phyloP scores from a whole-genome alignment of 1,140 invertebrate genomes.

The Periplaneta americana region DNA sequence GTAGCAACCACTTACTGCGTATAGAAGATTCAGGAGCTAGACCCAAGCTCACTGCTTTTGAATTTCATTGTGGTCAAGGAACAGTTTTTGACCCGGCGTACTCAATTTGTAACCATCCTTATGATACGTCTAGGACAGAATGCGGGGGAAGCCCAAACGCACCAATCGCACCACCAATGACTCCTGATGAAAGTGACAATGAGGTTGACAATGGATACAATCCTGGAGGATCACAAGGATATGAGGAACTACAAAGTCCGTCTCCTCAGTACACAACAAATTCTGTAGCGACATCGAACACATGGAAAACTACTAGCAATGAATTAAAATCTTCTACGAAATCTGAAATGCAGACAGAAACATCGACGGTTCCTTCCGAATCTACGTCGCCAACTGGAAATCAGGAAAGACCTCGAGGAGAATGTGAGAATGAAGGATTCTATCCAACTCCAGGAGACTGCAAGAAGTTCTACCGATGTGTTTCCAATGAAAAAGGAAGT shows the following conservation, averaged over 20 bases:
- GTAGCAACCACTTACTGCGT: slow-evolving; percentile 18
- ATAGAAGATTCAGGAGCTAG: not conserved
- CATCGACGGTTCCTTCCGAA: not conserved
- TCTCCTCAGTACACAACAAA: not conserved
- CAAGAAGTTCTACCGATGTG: slow-evolving; percentile 38
- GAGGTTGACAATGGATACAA: not conserved
- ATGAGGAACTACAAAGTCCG: no score
- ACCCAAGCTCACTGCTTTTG: slow-evolving; percentile 37
- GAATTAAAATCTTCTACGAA: not conserved
- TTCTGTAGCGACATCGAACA: slow-evolving; percentile 9
- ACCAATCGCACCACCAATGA: not conserved
- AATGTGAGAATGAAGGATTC: slow-evolving; percentile 43
- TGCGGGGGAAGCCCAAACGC: slow-evolving; percentile 34
- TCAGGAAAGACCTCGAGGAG: not conserved
- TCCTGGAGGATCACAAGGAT: no score
- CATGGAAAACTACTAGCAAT: not conserved
- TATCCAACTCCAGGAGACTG: slow-evolving; percentile 39
- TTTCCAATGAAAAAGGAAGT: slow-evolving; percentile 33
- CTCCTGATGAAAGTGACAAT: not conserved
- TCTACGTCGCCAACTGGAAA: not conserved
- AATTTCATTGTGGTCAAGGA: slow-evolving; percentile 62
- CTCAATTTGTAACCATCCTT: slow-evolving; percentile 60
- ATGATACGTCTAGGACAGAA: slow-evolving; percentile 49
- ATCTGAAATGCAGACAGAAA: not conserved
- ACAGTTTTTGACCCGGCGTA: slow-evolving; percentile 62